Conservation (phyloP, 2,113 vertebrate genomes). For the Nothocercus julius region DNA sequence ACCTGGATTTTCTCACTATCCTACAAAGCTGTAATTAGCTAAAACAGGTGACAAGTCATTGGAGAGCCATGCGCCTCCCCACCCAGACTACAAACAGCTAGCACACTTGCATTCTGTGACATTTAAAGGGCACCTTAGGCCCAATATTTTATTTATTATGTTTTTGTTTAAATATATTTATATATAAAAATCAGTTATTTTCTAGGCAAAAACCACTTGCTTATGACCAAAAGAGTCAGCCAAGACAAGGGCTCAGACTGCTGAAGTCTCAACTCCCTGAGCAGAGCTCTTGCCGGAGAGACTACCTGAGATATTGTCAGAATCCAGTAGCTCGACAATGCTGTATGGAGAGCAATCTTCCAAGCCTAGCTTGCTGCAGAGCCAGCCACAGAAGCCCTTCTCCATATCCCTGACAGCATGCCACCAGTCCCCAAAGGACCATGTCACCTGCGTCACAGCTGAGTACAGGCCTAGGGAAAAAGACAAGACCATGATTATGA, state of each 20-base stretch:
- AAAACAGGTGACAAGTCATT: constrained; percentile 33
- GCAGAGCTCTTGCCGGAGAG: constrained; percentile 86
- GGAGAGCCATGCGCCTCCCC: constrained; percentile 27
- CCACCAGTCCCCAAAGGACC: constrained; percentile 96
- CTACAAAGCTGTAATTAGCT: not conserved
- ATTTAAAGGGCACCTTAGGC: constrained; percentile 19
- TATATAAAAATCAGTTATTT: constrained; percentile 3
- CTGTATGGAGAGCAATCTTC: constrained; percentile 98
- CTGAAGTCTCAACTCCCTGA: constrained; percentile 88
- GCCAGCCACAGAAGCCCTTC: constrained; percentile 98
- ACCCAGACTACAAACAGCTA: not conserved
- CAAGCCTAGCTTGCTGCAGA: constrained; percentile 93
- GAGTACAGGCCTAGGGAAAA: constrained; percentile 91
- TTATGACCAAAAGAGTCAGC: not conserved
- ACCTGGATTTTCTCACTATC: not conserved
- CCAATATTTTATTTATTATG: constrained; percentile 16
- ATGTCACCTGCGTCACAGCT: constrained; percentile 91
- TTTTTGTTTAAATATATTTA: constrained; percentile 39
- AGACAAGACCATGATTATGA: constrained; percentile 93
- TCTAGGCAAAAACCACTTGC: not conserved
- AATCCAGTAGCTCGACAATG: constrained; percentile 94
- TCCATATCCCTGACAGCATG: constrained; percentile 91
- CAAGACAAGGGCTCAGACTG: constrained; percentile 75
- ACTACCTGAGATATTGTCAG: constrained; percentile 89
- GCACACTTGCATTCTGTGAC: constrained; percentile 11